Base-by-base conservation (phyloP, 1,140 invertebrate species). In the Hylaeus anthracinus region DNA sequence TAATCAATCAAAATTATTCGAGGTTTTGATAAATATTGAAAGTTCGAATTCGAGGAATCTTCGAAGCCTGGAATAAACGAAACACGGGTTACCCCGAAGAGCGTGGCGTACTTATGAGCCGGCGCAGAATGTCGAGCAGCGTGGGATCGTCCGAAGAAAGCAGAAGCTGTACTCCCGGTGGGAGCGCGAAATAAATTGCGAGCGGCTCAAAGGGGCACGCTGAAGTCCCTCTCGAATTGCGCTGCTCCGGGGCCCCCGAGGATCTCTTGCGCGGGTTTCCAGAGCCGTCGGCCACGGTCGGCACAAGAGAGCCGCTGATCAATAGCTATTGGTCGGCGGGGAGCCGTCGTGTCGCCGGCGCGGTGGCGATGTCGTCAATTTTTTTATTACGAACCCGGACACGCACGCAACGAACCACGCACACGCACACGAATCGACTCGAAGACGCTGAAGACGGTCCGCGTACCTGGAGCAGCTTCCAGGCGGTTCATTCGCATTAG, bases 291-390 rank as follows among this genome's bases (percentile, higher is more conserved):
- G 75, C 53, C 77, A 66, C 69, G 74, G 66, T 41, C 73, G 60
- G 48, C 72, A 88, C 82, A 86, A 86, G 79, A 85, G 81, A 84
- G 82, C 80, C 84, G 80, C 86, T 87, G 88, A 89, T 88, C 88
- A 89, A 89, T 89, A 89, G 88, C 88, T 81, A 86, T 86, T 83
- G 88, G 79, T 89, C 82, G 85, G 79, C 82, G 72, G 82, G 77
- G 85, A 86, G 84, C 75, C 86, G 79, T 89, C 86, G 84, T 88
- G 87, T 88, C 79, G 80, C 84, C 79, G 83, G 66, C 73, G 83
- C 85, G 84, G 83, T 86, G 86, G 84, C 88, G 82, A 90, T 89
- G 88, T 90, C 88, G 88, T 87, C 82, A 89, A 85, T 88, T 88
- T 89, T 90, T 90, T 89, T 89, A 87, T 87, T 86, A 88, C 83